Evolutionary conservation across 2,797 vertebrate species (phyloP), one percentile per base, ranked within the genome.

Genomic region (Morus bassanus): DNA sequence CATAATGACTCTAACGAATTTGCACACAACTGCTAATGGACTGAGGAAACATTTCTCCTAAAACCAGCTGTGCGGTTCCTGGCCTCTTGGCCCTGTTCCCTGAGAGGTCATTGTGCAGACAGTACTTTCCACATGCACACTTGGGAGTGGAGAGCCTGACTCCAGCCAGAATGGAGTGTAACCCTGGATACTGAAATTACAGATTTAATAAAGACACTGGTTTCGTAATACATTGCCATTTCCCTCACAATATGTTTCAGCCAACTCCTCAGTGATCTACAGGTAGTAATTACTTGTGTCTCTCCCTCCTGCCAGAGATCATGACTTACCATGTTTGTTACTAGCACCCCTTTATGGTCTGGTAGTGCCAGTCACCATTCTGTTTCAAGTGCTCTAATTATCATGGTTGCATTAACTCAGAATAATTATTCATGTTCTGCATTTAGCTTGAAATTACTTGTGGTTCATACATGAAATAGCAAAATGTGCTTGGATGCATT

Each of bases 361-460:
- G 54, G 41, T 50, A 61, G 18, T 64, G 46, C 70, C 45, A 51
- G 41, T 85, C 79, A 65, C 51, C 46, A 33, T 69, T 74, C 50
- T 53, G 10, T 74, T 90, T 64, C 83, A 92, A 88, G 51, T 74
- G 27, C 56, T 85, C 7, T 74, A 88, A 88, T 85, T 90, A 78
- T 60, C 27, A 43, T 43, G 37, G 51, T 61, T 78, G 23, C 16
- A 39, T 91, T 92, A 85, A 88, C 31, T 74, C 65, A 51, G 50
- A 64, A 81, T 73, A 90, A 83, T 91, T 82, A 79, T 51, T 78
- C 75, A 37, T 56, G 18, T 70, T 94, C 56, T 61, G 9, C 37
- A 39, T 70, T 90, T 76, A 76, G 30, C 59, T 72, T 11, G 0
- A 67, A 80, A 76, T 84, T 50, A 64, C 28, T 88, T 23, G 41